Conservation (phyloP, 2,113 vertebrate genomes). For the Vidua chalybeata region DNA sequence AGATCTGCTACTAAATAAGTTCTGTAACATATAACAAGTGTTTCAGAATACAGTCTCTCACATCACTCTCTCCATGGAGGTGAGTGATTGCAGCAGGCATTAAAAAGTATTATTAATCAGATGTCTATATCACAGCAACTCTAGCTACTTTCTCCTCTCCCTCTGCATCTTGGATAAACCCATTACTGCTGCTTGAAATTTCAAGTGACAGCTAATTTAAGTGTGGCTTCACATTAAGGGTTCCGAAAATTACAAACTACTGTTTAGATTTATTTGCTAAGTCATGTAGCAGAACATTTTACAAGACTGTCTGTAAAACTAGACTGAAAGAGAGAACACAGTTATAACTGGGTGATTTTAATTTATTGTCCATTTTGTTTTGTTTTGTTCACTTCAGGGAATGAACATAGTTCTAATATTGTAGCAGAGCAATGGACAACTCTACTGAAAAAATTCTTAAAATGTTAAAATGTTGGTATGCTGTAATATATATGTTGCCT, state of each 20-base stretch:
- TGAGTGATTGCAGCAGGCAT: not conserved
- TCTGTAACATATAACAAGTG: not conserved
- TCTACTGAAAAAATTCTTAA: not conserved
- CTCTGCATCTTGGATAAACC: not conserved
- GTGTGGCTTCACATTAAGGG: not conserved
- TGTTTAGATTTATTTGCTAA: conserved; percentile 24
- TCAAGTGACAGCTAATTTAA: conserved; percentile 44
- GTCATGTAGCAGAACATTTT: not conserved
- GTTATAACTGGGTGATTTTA: not conserved
- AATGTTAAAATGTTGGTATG: not conserved
- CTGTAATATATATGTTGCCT: not conserved
- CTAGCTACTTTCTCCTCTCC: not conserved
- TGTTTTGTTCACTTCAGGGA: not conserved
- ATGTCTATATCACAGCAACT: not conserved
- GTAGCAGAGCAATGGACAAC: fast-evolving
- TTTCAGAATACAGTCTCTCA: not conserved
- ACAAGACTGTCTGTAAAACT: not conserved
- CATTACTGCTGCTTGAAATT: not conserved
- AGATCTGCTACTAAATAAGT: not conserved
- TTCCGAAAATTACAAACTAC: not conserved
- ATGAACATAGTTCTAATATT: not conserved
- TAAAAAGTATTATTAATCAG: not conserved
- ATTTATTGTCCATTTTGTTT: not conserved
- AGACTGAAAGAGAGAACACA: not conserved
- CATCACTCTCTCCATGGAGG: not conserved